Percentiles rank a stretch among this genome's conserved stretches.
Conservation (phyloP, 1,140 invertebrate genomes). For the Lepidotrigona ventralis region DNA sequence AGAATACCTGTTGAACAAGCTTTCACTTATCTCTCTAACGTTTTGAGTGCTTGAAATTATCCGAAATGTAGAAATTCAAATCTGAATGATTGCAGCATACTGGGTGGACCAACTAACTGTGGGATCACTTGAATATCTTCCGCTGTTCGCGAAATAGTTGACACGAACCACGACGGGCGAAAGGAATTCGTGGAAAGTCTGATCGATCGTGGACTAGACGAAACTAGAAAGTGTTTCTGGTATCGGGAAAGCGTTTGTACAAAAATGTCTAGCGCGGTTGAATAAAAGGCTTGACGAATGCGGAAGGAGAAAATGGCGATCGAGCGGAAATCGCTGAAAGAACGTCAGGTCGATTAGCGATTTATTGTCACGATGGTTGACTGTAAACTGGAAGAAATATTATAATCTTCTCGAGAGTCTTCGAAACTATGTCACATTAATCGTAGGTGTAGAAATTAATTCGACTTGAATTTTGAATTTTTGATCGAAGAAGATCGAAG, state of each 20-base stretch:
- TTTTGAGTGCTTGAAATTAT: too few species aligned
- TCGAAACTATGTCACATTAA: neutral
- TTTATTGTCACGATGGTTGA: constrained; percentile 44
- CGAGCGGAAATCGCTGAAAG: constrained; percentile 51
- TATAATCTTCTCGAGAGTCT: neutral
- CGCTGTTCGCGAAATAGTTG: neutral
- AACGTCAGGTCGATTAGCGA: constrained; percentile 52
- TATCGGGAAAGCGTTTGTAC: constrained; percentile 45
- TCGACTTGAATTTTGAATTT: too few species aligned
- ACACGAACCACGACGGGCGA: neutral
- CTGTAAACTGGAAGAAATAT: constrained; percentile 33
- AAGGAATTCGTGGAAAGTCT: neutral
- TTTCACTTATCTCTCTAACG: too few species aligned
- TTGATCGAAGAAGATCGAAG: too few species aligned
- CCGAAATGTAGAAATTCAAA: too few species aligned
- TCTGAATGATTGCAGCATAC: too few species aligned
- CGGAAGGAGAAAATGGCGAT: constrained; percentile 29
- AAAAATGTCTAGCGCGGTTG: constrained; percentile 10
- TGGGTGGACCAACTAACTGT: too few species aligned
- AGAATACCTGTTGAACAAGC: too few species aligned
- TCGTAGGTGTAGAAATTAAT: too few species aligned
- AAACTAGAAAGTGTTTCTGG: neutral
- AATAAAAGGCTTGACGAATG: constrained; percentile 14
- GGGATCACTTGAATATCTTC: too few species aligned
- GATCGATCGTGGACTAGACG: neutral